Evolutionary conservation across 2,797 vertebrate genomes (phyloP), one percentile per base, ranked within the genome.

Genomic region (Halcyon smyrnensis): DNA sequence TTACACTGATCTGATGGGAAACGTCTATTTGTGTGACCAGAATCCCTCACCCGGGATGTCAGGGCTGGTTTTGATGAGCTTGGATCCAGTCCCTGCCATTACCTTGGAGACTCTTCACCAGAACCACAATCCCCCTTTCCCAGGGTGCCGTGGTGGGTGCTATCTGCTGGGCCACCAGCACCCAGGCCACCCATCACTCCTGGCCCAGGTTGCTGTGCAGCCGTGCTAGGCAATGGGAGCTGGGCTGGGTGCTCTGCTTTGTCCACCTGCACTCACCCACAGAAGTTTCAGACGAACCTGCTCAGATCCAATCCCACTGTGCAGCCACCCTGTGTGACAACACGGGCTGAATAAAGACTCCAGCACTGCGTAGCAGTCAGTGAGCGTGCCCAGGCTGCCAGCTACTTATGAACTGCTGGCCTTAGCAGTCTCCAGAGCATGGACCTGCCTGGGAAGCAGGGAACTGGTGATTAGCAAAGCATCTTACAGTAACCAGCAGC

Each of bases 301-400:
- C 36, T 59, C 23, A 1, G 7, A 46, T 45, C 30, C 32, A 36
- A 8, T 36, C 27, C 3, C 6, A 4, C 37, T 3, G 0, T 16
- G n/a, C 27, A 46, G 81, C 45, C 1, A 2, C 54, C 20, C 36
- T 1, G 7, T 3, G 36, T 46, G 59, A 24, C 1, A 1, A 9
- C 28, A 18, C 36, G 10, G 48, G 46, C 57, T 65, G 56, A 59
- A 43, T 41, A 53, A 80, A 63, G 54, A n/a, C 23, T 88, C 20
- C 28, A 5, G 16, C 16, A 39, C 23, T 12, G 6, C 32, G 37
- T 16, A 62, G 71, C 84, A 76, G 30, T 46, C 45, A 12, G 8
- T 12, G 6, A 63, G 56, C 19, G 2, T 32, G 24, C 32, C 57
- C 57, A 16, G 1, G 1, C 19, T 51, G 71, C 70, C 70, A 45